A percentile compares a stretch with the other conserved stretches of the same genome.
Conservation (phyloP, 2,888 invertebrate genomes). For the Stenodema calcarata region DNA sequence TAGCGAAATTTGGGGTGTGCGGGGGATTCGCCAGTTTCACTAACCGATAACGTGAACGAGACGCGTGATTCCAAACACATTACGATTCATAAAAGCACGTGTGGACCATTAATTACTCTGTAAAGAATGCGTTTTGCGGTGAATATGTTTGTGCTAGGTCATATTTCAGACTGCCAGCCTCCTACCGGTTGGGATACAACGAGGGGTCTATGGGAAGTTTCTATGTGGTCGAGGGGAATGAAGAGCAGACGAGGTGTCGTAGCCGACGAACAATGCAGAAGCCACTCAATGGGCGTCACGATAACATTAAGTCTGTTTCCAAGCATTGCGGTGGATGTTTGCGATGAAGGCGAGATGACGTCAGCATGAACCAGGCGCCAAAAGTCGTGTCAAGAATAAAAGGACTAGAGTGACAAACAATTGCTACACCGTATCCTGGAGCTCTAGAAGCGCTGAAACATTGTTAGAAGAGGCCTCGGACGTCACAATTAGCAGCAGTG, state of each 20-base stretch:
- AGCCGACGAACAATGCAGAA: background rate
- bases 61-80: no score
- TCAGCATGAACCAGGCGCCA: background rate
- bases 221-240: background rate
- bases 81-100: no score
- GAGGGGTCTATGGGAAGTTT: background rate
- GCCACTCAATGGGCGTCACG: conserved; percentile 7
- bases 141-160: no score
- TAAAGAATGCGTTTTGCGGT: no score
- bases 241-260: background rate
- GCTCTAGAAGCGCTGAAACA: background rate
- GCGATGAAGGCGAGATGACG: background rate
- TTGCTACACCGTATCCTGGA: background rate
- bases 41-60: no score
- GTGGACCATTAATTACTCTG: no score
- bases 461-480: background rate
- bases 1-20: no score
- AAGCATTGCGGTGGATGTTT: background rate
- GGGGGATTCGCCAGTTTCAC: no score
- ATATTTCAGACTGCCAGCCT: no score
- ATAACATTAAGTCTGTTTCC: background rate
- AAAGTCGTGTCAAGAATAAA: background rate
- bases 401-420: background rate
- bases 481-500: conserved; percentile 22
- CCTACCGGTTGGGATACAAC: background rate